phyloP scores from a whole-genome alignment of 2,113 vertebrate species.

The mouse (Mus musculus) region DNA sequence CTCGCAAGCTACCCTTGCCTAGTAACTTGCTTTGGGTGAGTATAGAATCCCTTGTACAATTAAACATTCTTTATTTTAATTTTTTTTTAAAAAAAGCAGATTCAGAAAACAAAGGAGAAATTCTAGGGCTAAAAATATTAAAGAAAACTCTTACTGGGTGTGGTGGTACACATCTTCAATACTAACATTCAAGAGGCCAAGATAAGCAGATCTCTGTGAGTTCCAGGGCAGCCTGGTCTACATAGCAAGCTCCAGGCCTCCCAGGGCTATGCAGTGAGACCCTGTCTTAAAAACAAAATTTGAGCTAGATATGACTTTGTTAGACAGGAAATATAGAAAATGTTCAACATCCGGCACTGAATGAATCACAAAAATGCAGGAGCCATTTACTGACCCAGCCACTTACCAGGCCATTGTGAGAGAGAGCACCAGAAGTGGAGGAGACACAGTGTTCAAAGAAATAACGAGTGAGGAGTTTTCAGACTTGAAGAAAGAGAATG shows the following conservation, averaged over 20 bases:
- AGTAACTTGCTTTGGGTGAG: background rate
- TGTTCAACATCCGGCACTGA: background rate
- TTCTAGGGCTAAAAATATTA: conserved; percentile 2
- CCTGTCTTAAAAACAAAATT: background rate
- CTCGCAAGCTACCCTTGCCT: background rate
- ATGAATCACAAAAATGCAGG: background rate
- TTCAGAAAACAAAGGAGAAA: conserved; percentile 49
- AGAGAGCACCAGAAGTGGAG: background rate
- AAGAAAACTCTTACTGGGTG: background rate
- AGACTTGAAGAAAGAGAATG: background rate
- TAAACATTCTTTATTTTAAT: background rate
- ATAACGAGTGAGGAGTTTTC: background rate
- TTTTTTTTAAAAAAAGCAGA: background rate
- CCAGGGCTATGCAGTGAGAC: background rate
- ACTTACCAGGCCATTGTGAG: background rate
- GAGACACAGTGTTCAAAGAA: background rate
- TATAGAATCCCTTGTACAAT: background rate
- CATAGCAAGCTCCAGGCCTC: background rate
- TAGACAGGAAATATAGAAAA: conserved; percentile 24
- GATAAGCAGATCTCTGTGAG: background rate
- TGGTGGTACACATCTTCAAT: background rate
- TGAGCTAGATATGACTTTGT: background rate
- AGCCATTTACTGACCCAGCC: background rate
- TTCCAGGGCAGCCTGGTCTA: background rate
- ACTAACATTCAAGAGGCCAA: too few relatives aligned